Percentiles rank a stretch among this genome's conserved stretches.
phyloP scores from a whole-genome alignment of 2,113 vertebrate genomes.

The Actenoides lindsayi region DNA sequence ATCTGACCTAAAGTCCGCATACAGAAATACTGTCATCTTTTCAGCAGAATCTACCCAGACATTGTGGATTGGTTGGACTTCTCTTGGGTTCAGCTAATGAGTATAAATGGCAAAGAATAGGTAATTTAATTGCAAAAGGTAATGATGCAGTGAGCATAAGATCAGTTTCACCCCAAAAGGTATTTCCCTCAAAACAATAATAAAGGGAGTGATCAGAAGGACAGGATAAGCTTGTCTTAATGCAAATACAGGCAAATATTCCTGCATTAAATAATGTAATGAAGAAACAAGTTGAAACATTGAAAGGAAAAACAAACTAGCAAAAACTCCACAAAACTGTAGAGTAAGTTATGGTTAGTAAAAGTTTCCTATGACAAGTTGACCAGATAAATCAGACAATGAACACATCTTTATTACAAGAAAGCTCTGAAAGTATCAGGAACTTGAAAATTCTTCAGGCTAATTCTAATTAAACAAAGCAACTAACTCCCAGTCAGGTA shows the following conservation, averaged over 20 bases:
- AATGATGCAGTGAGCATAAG: conserved; percentile 68
- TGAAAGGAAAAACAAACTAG: not conserved
- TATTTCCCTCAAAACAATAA: conserved; percentile 60
- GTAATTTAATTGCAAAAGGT: conserved; percentile 72
- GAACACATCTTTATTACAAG: not conserved
- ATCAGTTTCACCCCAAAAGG: conserved; percentile 64
- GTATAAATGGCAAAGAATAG: conserved; percentile 67
- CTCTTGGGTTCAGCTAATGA: conserved; percentile 57
- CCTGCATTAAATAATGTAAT: not conserved
- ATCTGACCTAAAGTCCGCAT: not conserved
- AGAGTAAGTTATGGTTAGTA: conserved; percentile 6
- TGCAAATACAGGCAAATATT: conserved; percentile 11
- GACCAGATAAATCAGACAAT: not conserved
- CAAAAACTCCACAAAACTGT: not conserved
- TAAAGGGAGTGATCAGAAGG: not conserved
- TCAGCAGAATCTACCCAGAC: not conserved
- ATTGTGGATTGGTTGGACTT: not conserved
- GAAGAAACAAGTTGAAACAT: not conserved
- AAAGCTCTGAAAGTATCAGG: not conserved
- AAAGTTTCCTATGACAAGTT: not conserved
- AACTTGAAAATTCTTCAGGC: not conserved
- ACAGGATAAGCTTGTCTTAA: not conserved
- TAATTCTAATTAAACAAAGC: not conserved
- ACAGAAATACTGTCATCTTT: not conserved
- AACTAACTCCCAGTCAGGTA: not conserved